Evolutionary conservation across 2,888 invertebrate species (phyloP).

Genomic region (Mechanitis messenoides): DNA sequence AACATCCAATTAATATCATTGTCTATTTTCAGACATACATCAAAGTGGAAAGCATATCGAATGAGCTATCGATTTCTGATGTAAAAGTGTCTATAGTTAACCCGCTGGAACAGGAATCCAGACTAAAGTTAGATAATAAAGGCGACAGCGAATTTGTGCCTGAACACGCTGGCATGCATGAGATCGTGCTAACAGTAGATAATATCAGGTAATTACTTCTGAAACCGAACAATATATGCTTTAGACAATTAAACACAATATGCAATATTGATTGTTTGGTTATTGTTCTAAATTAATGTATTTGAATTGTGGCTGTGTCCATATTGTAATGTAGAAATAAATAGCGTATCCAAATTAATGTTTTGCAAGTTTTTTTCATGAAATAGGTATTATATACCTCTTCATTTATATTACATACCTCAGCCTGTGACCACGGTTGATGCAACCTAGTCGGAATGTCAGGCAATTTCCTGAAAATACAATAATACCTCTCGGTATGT

Average conservation of each 20-base stretch:
- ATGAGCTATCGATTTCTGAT: conserved; percentile 82
- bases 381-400: too few relatives aligned
- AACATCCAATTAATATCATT: background rate
- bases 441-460: too few relatives aligned
- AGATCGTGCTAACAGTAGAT: conserved; percentile 81
- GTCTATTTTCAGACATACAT: conserved; percentile 81
- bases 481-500: too few relatives aligned
- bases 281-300: conserved; percentile 3
- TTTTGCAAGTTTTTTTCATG: background rate
- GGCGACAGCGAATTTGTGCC: conserved; percentile 92
- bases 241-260: conserved; percentile 14
- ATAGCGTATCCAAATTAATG: conserved; percentile 1
- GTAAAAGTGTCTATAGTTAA: conserved; percentile 87
- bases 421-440: too few relatives aligned
- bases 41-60: conserved; percentile 82
- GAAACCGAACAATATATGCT: background rate
- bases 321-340: conserved; percentile 4
- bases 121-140: conserved; percentile 79
- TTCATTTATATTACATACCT: too few relatives aligned
- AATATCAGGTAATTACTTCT: conserved; percentile 42
- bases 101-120: conserved; percentile 82
- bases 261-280: conserved; percentile 11
- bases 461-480: too few relatives aligned
- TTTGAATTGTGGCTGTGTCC: background rate
- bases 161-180: conserved; percentile 95